A percentile compares a stretch with the other conserved stretches of the same genome.
Conservation (phyloP, 1,140 invertebrate species). For the Drosophila kohkoa region DNA sequence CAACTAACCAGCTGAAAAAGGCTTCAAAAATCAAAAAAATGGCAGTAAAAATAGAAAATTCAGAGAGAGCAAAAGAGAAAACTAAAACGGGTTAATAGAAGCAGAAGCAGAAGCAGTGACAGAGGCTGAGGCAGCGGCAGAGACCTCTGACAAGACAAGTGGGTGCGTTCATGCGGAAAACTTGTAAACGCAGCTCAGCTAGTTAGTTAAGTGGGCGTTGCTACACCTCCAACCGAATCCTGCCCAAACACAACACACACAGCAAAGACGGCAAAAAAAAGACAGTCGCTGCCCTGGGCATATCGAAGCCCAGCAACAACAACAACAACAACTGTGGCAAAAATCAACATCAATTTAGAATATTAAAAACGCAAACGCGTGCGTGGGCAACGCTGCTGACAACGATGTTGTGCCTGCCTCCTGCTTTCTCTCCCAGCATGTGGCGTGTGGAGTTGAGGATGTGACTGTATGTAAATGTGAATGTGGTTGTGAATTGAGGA, state of each 20-base stretch:
- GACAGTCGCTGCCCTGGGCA: constrained; percentile 26
- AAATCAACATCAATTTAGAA: constrained; percentile 83
- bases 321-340: constrained; percentile 49
- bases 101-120: constrained; percentile 31
- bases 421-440: constrained; percentile 5
- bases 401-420: constrained; percentile 16
- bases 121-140: constrained; percentile 2
- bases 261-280: constrained; percentile 8
- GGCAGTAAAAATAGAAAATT: constrained; percentile 26
- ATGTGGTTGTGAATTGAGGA: constrained; percentile 38
- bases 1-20: constrained; percentile 57
- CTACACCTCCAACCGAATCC: constrained; percentile 11
- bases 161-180: constrained; percentile 80
- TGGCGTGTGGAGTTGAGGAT: constrained; percentile 3
- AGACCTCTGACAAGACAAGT: constrained; percentile 79
- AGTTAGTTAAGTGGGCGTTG: constrained; percentile 81
- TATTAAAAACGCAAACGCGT: constrained; percentile 78
- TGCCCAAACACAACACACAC: neutral
- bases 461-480: no score
- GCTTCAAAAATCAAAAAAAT: constrained; percentile 67
- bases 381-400: constrained; percentile 35
- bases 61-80: constrained; percentile 5
- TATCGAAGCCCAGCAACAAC: constrained; percentile 46
- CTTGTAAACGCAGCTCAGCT: constrained; percentile 81
- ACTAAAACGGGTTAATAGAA: constrained; percentile 77